A percentile compares a stretch with the other conserved stretches of the same genome.
phyloP scores from a whole-genome alignment of 1,140 invertebrate species.

The Philotrypesis tridentata region DNA sequence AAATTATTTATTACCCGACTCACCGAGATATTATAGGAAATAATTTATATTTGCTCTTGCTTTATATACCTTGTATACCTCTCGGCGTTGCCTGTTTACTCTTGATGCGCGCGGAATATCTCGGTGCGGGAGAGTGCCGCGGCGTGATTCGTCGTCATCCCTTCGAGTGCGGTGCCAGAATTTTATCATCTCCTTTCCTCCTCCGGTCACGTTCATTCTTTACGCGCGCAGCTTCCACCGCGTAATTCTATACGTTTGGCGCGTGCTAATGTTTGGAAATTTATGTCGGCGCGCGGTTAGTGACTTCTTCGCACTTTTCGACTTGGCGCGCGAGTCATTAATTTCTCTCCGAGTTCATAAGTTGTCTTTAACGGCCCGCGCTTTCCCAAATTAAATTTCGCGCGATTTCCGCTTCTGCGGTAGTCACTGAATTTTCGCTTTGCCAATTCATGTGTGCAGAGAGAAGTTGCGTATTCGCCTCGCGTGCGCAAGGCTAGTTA shows the following conservation, averaged over 20 bases:
- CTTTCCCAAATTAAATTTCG: neutral
- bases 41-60: neutral
- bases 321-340: neutral
- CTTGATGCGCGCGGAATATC: neutral
- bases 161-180: neutral
- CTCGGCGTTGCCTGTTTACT: no score
- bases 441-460: no score
- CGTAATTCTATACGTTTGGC: neutral
- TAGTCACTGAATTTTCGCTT: neutral
- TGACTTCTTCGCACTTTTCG: neutral
- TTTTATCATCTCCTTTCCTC: neutral
- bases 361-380: neutral
- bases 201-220: neutral
- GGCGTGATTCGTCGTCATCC: no score
- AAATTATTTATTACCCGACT: neutral
- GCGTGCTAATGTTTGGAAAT: neutral
- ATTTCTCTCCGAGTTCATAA: neutral
- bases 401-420: no score
- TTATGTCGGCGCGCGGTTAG: neutral
- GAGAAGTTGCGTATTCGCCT: no score
- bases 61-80: neutral
- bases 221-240: no score
- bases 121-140: no score
- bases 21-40: neutral
- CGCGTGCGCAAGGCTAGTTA: no score